These are phyloP conservation scores for Porites evermanni DNA, from an alignment of 92 coral and sea anemone genomes.

Conservation along the genomic window DNA sequence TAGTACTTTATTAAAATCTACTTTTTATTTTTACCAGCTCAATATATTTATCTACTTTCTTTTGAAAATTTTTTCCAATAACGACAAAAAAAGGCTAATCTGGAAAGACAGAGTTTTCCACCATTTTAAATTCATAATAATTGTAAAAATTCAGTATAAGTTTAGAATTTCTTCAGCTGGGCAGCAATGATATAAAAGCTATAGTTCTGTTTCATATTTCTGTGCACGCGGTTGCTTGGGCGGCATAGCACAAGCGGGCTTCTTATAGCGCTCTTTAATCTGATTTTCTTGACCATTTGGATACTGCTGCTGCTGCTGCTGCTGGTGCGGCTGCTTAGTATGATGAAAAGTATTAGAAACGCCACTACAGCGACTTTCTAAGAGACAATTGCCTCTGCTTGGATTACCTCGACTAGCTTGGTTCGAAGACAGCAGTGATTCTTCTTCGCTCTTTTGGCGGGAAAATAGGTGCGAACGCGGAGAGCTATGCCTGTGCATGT, in stretches of 20 bases:
- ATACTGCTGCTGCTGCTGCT: constrained; percentile 9
- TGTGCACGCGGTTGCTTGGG: constrained; percentile 21
- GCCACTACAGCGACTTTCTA: constrained; percentile 27
- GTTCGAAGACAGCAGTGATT: constrained; percentile 36
- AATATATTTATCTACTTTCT: constrained; percentile 7
- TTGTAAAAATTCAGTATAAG: constrained; percentile 32
- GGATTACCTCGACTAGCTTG: not conserved
- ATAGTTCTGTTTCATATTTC: constrained; percentile 50
- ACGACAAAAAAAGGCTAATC: constrained; percentile 21
- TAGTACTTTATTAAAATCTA: constrained; percentile 37
- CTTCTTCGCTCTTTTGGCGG: constrained; percentile 52
- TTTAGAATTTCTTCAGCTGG: constrained; percentile 9
- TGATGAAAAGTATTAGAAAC: constrained; percentile 11
- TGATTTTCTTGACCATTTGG: constrained; percentile 1
- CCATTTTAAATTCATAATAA: not conserved
- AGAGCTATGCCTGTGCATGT: constrained; percentile 17
- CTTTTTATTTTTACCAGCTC: constrained; percentile 20
- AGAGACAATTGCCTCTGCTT: not conserved
- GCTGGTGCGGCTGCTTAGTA: constrained; percentile 13
- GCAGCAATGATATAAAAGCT: constrained; percentile 51
- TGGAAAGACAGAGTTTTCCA: constrained; percentile 29
- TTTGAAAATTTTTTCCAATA: not conserved
- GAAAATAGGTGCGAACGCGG: constrained; percentile 39
- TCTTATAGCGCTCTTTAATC: constrained; percentile 2
- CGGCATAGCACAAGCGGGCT: not conserved